A percentile compares a stretch with the other conserved stretches of the same genome.
phyloP scores from a whole-genome alignment of 2,113 vertebrate species.

The Phrynocephalus versicolor region DNA sequence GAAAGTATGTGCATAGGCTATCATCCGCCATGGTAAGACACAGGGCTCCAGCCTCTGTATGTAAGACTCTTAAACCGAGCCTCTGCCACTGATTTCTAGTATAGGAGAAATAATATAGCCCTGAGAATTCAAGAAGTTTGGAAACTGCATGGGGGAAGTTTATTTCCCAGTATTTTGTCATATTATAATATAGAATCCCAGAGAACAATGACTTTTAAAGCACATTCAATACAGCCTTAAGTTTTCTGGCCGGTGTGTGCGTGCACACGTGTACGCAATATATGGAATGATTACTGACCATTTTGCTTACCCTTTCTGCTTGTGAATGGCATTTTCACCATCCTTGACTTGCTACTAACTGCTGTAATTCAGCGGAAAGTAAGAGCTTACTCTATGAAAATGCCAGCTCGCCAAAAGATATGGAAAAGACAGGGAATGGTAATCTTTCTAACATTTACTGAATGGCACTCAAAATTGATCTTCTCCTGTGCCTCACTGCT shows the following conservation, averaged over 20 bases:
- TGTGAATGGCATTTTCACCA: constrained; percentile 70
- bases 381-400: constrained; percentile 73
- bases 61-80: too few relatives aligned
- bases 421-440: constrained; percentile 70
- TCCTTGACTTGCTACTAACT: constrained; percentile 55
- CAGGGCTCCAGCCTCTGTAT: too few relatives aligned
- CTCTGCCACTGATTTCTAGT: too few relatives aligned
- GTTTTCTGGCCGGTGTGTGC: constrained; percentile 3
- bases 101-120: too few relatives aligned
- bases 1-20: too few relatives aligned
- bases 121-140: neutral
- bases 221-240: constrained; percentile 36
- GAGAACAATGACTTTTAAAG: constrained; percentile 32
- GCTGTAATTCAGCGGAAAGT: constrained; percentile 63
- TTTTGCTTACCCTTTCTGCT: constrained; percentile 44
- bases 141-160: neutral
- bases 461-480: constrained; percentile 75
- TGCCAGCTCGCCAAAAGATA: constrained; percentile 75
- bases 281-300: constrained; percentile 49
- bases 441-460: constrained; percentile 78
- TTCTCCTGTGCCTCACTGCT: constrained; percentile 34
- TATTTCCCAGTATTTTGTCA: constrained; percentile 42
- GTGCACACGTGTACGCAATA: constrained; percentile 30
- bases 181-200: constrained; percentile 45
- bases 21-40: too few relatives aligned